Evolutionary conservation across 2,888 invertebrate species (phyloP).

Genomic region (Mycalesis mineus): DNA sequence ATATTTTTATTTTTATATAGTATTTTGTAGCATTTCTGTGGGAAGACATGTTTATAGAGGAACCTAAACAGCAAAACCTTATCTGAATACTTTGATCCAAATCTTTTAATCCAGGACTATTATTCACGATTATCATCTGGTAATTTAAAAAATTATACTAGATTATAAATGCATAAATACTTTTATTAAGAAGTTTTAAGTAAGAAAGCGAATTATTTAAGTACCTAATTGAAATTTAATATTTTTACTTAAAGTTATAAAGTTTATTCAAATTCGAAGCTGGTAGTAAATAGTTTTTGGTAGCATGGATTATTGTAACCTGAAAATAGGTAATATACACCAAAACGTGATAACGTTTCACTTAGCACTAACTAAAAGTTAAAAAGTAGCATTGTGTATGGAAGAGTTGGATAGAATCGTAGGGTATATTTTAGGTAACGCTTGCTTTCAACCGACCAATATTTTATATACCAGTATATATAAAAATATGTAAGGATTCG

Average conservation of each 20-base stretch:
- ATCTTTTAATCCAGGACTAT: too few relatives aligned
- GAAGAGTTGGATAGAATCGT: background rate
- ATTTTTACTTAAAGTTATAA: background rate
- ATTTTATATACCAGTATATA: conserved; percentile 20
- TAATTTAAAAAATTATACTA: too few relatives aligned
- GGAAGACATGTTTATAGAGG: too few relatives aligned
- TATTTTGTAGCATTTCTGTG: too few relatives aligned
- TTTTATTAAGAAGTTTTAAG: too few relatives aligned
- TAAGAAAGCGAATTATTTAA: too few relatives aligned
- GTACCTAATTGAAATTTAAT: too few relatives aligned
- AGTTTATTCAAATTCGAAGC: background rate
- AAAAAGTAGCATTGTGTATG: background rate
- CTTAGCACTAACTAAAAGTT: background rate
- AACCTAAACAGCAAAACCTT: too few relatives aligned
- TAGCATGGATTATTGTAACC: background rate
- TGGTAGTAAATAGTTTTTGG: background rate
- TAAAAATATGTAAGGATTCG: conserved; percentile 11
- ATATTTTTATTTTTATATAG: too few relatives aligned
- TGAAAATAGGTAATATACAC: background rate
- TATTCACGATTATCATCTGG: too few relatives aligned
- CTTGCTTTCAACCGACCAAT: conserved; percentile 34
- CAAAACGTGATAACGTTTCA: conserved; percentile 2
- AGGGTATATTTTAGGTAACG: conserved; percentile 8
- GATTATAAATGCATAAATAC: too few relatives aligned
- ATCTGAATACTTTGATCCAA: too few relatives aligned